Evolutionary conservation across 35 echinoderm and acorn worm genomes (phyloP).

Genomic region (Apostichopus parvimensis): DNA sequence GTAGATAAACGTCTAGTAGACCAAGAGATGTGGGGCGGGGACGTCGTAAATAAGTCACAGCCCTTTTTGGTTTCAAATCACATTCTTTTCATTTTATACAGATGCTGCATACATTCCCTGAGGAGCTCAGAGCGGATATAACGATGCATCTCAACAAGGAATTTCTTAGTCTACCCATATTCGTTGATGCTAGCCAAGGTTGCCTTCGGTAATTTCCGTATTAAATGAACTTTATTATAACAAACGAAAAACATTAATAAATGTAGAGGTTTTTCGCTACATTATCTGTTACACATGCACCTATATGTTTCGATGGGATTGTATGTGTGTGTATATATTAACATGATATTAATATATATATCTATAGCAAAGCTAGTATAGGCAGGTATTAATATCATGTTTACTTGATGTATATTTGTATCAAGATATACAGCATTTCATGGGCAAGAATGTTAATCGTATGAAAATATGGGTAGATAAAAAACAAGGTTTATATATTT

Average conservation of each 20-base stretch:
- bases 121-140: constrained; percentile 96
- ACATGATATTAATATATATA: no score
- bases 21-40: no score
- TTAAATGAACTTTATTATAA: not conserved
- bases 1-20: no score
- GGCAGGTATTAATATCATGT: no score
- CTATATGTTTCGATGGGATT: not conserved
- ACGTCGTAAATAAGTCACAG: no score
- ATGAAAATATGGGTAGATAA: no score
- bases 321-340: not conserved
- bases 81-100: constrained; percentile 44
- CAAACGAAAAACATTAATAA: not conserved
- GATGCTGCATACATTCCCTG: constrained; percentile 95
- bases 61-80: not conserved
- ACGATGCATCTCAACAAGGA: constrained; percentile 98
- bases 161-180: constrained; percentile 91
- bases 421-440: no score
- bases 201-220: constrained; percentile 75
- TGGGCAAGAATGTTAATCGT: no score
- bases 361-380: no score
- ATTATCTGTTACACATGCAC: not conserved
- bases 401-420: no score
- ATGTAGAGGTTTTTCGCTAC: not conserved
- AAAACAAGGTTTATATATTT: no score
- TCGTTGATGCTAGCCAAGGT: constrained; percentile 94